Base-by-base conservation (phyloP, 2,113 vertebrate genomes). In the Zosterops pallidus region DNA sequence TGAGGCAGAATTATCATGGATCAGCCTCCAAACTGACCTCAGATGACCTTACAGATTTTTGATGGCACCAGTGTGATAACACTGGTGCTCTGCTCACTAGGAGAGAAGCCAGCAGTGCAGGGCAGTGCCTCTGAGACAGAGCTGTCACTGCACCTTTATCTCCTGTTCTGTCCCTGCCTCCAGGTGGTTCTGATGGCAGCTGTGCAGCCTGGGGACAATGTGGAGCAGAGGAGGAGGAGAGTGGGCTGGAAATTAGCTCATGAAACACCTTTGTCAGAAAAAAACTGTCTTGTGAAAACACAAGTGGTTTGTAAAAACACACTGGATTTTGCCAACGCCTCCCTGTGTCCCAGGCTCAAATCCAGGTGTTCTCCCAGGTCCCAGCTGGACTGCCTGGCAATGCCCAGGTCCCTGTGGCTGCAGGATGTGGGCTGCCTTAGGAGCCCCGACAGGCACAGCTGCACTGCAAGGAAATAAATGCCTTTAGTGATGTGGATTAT, bases 391-490 rank as follows among this genome's bases (percentile, higher is more conserved):
- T 39, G 26, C 42, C 49, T 12, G 63, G 23, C 0, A 2, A 5
- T 2, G 35, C 20, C 70, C 53, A 16, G 29, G 33, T 25, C 20
- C 46, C n/a, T 2, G 4, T 3, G 22, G 21, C 8, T 1, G 70
- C 16, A 39, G 47, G 18, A 41, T 0, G 5, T 44, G 16, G 22
- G 52, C 57, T 53, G 72, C 39, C 28, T 6, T 1, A 14, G 19
- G 4, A 46, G 50, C 9, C 55, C 64, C 21, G 63, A 4, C 20
- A 16, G 63, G 41, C 37, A 22, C 64, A 33, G 49, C 44, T 25
- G n/a, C 13, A 5, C 12, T 0, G 0, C 20, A 7, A 13, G 46
- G 31, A 19, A 59, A 10, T 1, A 28, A 68, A 10, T 1, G 4
- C 37, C 33, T 26, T 49, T 2, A 8, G 14, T 1, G 22, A 9